These are phyloP conservation scores for Otocyon megalotis DNA, from an alignment of 2,113 vertebrate genomes.

Conservation along the genomic window DNA sequence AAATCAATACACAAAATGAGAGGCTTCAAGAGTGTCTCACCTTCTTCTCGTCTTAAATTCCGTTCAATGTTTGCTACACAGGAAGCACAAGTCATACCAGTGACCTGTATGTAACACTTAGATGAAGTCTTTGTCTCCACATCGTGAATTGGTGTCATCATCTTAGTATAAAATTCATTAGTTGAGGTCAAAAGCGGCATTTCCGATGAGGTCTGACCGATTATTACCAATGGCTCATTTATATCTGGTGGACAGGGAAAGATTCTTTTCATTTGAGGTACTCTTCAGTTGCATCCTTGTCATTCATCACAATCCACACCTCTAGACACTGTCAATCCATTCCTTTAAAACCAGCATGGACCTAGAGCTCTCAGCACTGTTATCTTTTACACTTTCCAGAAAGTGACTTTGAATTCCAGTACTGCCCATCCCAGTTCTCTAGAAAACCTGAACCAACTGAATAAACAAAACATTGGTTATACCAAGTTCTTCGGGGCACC, in stretches of 20 bases:
- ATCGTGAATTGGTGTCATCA: constrained; percentile 51
- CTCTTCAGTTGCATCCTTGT: neutral
- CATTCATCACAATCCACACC: neutral
- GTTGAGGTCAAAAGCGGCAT: constrained; percentile 71
- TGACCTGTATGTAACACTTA: constrained; percentile 96
- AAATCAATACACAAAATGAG: constrained; percentile 25
- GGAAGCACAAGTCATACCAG: constrained; percentile 98
- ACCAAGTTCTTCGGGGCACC: constrained; percentile 31
- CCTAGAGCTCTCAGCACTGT: constrained; percentile 15
- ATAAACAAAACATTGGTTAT: constrained; percentile 4
- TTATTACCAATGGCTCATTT: constrained; percentile 72
- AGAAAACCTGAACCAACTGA: constrained; percentile 48
- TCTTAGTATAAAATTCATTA: constrained; percentile 72
- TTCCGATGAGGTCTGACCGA: constrained; percentile 72
- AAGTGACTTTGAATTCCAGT: constrained; percentile 54
- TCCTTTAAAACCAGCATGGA: constrained; percentile 40
- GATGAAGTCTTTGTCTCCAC: constrained; percentile 84
- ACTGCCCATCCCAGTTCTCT: neutral
- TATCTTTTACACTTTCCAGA: constrained; percentile 38
- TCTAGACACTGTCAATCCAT: neutral
- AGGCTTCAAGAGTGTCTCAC: constrained; percentile 83
- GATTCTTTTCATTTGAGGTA: constrained; percentile 58
- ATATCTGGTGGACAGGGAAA: constrained; percentile 60
- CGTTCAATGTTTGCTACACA: constrained; percentile 98
- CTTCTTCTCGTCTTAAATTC: constrained; percentile 95